Conservation (phyloP, 1,140 invertebrate genomes). For the Conopomorpha cramerella region DNA sequence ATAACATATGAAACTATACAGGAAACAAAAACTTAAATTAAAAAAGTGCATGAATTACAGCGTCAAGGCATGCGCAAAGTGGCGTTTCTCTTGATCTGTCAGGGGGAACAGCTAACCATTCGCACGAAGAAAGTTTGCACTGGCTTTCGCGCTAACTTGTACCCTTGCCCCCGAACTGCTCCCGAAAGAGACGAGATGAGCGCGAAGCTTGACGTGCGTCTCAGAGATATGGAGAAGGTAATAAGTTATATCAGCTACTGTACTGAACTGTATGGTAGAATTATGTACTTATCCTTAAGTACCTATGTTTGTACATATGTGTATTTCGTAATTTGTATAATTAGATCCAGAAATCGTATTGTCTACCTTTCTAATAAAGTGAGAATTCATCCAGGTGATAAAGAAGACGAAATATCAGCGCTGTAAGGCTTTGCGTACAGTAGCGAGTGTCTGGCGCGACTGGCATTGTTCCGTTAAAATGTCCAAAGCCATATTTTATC, state of each 20-base stretch:
- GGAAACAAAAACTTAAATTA: too few relatives aligned
- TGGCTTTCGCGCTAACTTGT: slow-evolving; percentile 88
- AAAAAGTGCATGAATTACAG: too few relatives aligned
- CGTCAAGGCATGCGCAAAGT: slow-evolving; percentile 85
- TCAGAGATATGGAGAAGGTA: slow-evolving; percentile 87
- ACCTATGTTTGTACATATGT: background rate
- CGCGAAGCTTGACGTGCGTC: slow-evolving; percentile 78
- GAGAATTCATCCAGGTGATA: slow-evolving; percentile 71
- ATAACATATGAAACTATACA: too few relatives aligned
- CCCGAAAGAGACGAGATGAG: slow-evolving; percentile 82
- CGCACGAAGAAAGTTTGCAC: slow-evolving; percentile 91
- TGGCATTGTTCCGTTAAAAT: slow-evolving; percentile 86
- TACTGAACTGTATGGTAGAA: too few relatives aligned
- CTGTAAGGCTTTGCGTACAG: slow-evolving; percentile 80
- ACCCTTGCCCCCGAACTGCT: slow-evolving; percentile 83
- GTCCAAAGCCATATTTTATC: slow-evolving; percentile 76
- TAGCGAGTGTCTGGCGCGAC: slow-evolving; percentile 84
- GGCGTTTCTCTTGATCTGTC: slow-evolving; percentile 94
- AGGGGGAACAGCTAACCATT: slow-evolving; percentile 89
- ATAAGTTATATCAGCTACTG: background rate
- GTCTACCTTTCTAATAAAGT: background rate
- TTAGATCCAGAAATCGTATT: background rate
- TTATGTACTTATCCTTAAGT: background rate
- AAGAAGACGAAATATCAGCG: slow-evolving; percentile 89
- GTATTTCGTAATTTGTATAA: background rate